These are phyloP conservation scores for Drosophila bunnanda DNA, from an alignment of 2,888 invertebrate genomes.

Conservation along the genomic window DNA sequence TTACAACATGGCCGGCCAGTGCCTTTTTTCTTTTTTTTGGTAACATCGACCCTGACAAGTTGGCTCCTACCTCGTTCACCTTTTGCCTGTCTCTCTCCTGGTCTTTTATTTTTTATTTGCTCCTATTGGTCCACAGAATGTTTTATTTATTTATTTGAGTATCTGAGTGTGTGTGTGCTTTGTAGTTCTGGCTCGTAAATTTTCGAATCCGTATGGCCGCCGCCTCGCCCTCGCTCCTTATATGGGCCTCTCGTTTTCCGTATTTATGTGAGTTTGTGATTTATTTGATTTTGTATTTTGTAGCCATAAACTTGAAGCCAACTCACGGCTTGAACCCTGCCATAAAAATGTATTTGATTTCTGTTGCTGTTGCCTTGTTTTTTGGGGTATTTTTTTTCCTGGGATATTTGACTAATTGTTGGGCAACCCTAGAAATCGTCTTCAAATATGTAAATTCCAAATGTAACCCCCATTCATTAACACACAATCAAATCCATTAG, in stretches of 20 bases:
- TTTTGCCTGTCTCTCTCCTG: constrained; percentile 7
- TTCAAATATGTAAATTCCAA: constrained; percentile 33
- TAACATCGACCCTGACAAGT: constrained; percentile 62
- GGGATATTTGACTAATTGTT: constrained; percentile 64
- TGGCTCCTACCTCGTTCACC: constrained; percentile 38
- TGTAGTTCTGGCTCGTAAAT: constrained; percentile 80
- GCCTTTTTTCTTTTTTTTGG: constrained; percentile 40
- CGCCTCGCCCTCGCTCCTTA: constrained; percentile 58
- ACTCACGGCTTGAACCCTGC: constrained; percentile 15
- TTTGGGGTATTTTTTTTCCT: constrained; percentile 49
- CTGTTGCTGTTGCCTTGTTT: constrained; percentile 38
- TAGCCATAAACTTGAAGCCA: constrained; percentile 63
- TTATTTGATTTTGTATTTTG: constrained; percentile 78
- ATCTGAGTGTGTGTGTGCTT: constrained; percentile 22
- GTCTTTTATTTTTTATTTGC: constrained; percentile 12
- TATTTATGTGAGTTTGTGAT: constrained; percentile 78
- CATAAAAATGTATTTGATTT: constrained; percentile 61
- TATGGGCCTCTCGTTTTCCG: constrained; percentile 39
- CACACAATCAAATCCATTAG: constrained; percentile 78
- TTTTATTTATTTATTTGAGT: constrained; percentile 38
- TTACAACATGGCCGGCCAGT: constrained; percentile 71
- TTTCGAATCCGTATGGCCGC: constrained; percentile 74
- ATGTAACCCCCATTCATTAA: constrained; percentile 63
- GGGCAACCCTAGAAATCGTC: constrained; percentile 46
- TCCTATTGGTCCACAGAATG: constrained; percentile 66